Conservation (phyloP, 1,140 invertebrate species). For the silkworm (Bombyx mori) region DNA sequence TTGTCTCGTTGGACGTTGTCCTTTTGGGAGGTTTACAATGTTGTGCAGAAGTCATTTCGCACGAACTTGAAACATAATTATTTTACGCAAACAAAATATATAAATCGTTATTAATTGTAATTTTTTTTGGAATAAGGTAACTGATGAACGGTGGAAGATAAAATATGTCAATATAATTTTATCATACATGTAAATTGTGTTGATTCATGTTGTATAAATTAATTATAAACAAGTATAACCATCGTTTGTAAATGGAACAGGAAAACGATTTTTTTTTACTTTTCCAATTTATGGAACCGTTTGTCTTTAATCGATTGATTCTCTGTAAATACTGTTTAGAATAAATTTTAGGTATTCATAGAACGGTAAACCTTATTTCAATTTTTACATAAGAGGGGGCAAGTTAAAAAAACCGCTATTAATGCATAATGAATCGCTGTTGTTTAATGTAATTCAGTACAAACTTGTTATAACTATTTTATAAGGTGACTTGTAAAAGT, state of each 20-base stretch:
- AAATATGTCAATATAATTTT: no score
- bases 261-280: no score
- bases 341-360: no score
- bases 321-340: no score
- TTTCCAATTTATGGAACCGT: no score
- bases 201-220: background rate
- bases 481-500: slow-evolving; percentile 63
- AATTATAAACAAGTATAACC: background rate
- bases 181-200: no score
- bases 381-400: no score
- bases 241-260: no score
- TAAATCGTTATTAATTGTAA: slow-evolving; percentile 1
- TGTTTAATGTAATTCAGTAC: slow-evolving; percentile 56
- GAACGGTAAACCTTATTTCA: no score
- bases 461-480: slow-evolving; percentile 53
- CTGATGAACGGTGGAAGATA: slow-evolving; percentile 15
- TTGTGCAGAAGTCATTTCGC: background rate
- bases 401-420: slow-evolving; percentile 37
- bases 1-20: slow-evolving; percentile 45
- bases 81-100: background rate
- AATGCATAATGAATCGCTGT: slow-evolving; percentile 34
- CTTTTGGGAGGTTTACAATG: slow-evolving; percentile 47
- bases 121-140: background rate
- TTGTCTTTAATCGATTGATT: no score
- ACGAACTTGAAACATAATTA: background rate